Evolutionary conservation across 2,113 vertebrate species (phyloP), one percentile per base, ranked within the genome.

Genomic region (Cavia aperea): DNA sequence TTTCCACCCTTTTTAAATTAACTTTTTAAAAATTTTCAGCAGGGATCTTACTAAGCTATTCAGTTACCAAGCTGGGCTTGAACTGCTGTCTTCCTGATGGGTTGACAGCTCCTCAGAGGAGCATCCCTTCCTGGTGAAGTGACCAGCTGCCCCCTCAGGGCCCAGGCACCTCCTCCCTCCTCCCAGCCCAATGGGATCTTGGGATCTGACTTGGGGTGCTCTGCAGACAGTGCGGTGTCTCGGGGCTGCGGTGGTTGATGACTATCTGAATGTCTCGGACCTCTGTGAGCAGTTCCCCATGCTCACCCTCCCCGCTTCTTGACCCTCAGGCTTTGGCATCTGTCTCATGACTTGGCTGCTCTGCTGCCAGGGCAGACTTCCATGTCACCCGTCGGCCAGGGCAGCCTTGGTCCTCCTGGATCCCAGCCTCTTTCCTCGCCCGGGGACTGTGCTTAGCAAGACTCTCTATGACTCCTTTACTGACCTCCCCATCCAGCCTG

Each of bases 361-460:
- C 63, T 36, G 12, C 51, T 88, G 83, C 16, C 16, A 36, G 3
- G 1, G 16, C 14, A 51, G 62, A 16, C 26, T 29, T 43, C 33
- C 7, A 18, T 29, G 43, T 7, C 33, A 0, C 2, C 46, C 16
- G 24, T 66, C 4, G 26, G 21, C 5, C 15, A 15, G 7, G 29
- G 43, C 0, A 14, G 26, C 36, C 33, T 43, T 21, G 33, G 43
- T 4, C 66, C 18, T n/a, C n/a, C 56, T 81, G 39, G 36, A 4
- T 58, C 23, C 23, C 54, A 13, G 33, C 49, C 24, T 82, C 31
- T 58, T 9, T 24, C 24, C 66, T 18, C 2, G 6, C 6, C 31
- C 12, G 33, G 18, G 19, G 51, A 43, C 9, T 23, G 4, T 10
- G 4, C 49, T 58, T 68, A 49, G 60, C 3, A 56, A 15, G 10